Conservation (phyloP, 1,140 invertebrate genomes). For the Psix sp. region DNA sequence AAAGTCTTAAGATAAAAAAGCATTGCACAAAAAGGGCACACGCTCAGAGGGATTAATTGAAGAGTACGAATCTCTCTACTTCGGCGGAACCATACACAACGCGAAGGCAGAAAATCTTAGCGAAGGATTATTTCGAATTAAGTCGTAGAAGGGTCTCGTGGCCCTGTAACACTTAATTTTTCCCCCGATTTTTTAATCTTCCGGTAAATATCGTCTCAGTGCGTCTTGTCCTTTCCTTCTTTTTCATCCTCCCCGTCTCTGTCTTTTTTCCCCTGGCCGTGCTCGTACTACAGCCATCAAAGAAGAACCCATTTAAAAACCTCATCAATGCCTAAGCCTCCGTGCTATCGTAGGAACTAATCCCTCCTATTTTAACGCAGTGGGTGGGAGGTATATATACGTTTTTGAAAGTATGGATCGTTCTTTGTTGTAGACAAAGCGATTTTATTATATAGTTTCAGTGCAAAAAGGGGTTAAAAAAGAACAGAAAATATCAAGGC, state of each 20-base stretch:
- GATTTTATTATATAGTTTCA: conserved; percentile 73
- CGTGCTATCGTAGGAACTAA: conserved; percentile 76
- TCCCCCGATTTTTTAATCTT: conserved; percentile 78
- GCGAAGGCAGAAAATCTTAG: conserved; percentile 70
- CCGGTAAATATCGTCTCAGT: conserved; percentile 75
- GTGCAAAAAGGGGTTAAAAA: conserved; percentile 10
- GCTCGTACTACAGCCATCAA: conserved; percentile 69
- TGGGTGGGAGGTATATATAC: conserved; percentile 64
- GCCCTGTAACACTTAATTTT: conserved; percentile 78
- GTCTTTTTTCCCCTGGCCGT: conserved; percentile 50
- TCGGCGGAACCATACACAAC: conserved; percentile 43
- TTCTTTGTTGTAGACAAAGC: conserved; percentile 76
- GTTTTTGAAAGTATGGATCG: conserved; percentile 76
- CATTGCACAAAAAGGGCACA: conserved; percentile 56
- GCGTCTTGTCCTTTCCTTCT: conserved; percentile 51
- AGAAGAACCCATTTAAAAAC: conserved; percentile 79
- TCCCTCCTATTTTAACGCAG: conserved; percentile 77
- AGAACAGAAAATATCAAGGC: too few species aligned
- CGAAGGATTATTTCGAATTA: conserved; percentile 76
- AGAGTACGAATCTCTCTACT: conserved; percentile 52
- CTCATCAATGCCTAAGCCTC: conserved; percentile 78
- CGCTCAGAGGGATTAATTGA: conserved; percentile 61
- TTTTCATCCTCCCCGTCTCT: conserved; percentile 50
- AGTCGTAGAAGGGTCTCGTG: conserved; percentile 70
- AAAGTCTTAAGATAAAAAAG: conserved; percentile 57